phyloP scores from a whole-genome alignment of 2,888 invertebrate genomes.

The Nipponacmea schrenckii region DNA sequence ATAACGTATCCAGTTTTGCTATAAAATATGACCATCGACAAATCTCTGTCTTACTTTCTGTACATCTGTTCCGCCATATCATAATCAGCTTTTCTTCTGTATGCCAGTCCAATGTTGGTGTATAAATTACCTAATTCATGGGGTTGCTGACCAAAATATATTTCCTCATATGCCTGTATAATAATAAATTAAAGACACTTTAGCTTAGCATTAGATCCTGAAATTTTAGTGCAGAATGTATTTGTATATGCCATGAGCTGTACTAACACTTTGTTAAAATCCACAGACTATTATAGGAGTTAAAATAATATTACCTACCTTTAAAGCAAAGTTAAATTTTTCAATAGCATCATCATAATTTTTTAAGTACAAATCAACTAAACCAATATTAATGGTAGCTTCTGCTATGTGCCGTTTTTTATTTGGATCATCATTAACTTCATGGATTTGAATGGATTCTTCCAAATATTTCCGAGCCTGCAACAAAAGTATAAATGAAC shows the following conservation, averaged over 20 bases:
- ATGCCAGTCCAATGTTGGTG: slow-evolving; percentile 41
- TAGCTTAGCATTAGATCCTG: neutral
- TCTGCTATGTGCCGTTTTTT: slow-evolving; percentile 11
- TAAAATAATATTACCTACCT: slow-evolving; percentile 33
- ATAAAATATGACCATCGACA: too few species aligned
- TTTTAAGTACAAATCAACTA: slow-evolving; percentile 25
- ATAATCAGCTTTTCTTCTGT: slow-evolving; percentile 32
- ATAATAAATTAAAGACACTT: neutral
- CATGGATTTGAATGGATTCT: neutral
- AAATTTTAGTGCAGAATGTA: too few species aligned
- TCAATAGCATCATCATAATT: slow-evolving; percentile 28
- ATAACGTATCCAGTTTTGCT: neutral
- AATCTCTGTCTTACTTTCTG: slow-evolving; percentile 31
- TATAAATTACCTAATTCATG: slow-evolving; percentile 38
- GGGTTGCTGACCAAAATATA: slow-evolving; percentile 41
- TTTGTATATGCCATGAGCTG: too few species aligned
- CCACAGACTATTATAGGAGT: too few species aligned
- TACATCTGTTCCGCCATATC: slow-evolving; percentile 46
- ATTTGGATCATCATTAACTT: neutral
- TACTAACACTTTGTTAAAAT: too few species aligned
- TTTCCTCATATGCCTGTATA: slow-evolving; percentile 37
- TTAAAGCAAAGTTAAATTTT: slow-evolving; percentile 27
- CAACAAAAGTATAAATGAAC: neutral
- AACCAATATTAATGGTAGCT: slow-evolving; percentile 27
- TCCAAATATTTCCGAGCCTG: slow-evolving; percentile 19